phyloP scores from a whole-genome alignment of 2,113 vertebrate species.

The Isurus oxyrinchus region DNA sequence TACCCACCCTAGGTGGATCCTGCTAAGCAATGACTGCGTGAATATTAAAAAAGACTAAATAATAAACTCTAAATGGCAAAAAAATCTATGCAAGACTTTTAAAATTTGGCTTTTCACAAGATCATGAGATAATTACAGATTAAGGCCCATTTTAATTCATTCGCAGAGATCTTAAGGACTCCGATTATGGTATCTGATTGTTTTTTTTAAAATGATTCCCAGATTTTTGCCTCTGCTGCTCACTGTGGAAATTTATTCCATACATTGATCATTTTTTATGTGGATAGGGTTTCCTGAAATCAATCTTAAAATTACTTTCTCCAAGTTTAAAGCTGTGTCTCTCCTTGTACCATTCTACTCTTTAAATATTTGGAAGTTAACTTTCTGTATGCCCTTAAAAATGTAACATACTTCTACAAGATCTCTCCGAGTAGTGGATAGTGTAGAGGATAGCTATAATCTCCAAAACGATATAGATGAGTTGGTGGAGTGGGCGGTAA shows the following conservation, averaged over 20 bases:
- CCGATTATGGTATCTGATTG: neutral
- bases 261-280: neutral
- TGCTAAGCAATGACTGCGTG: neutral
- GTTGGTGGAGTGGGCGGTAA: too few relatives aligned
- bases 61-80: neutral
- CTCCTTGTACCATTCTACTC: neutral
- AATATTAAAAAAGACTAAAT: neutral
- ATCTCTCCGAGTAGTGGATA: neutral
- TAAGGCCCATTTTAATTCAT: neutral
- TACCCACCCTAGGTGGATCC: neutral
- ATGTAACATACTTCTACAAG: neutral
- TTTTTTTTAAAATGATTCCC: conserved; percentile 28
- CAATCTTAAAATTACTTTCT: neutral
- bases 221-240: neutral
- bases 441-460: too few relatives aligned
- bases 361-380: neutral
- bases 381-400: neutral
- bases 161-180: neutral
- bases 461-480: too few relatives aligned
- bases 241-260: neutral
- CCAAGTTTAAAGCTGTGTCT: neutral
- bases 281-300: conserved; percentile 13
- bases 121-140: conserved; percentile 4
- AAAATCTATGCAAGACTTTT: neutral
- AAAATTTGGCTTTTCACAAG: neutral